phyloP scores from a whole-genome alignment of 64 coral and sea anemone species.

The Stichodactyla helianthus region DNA sequence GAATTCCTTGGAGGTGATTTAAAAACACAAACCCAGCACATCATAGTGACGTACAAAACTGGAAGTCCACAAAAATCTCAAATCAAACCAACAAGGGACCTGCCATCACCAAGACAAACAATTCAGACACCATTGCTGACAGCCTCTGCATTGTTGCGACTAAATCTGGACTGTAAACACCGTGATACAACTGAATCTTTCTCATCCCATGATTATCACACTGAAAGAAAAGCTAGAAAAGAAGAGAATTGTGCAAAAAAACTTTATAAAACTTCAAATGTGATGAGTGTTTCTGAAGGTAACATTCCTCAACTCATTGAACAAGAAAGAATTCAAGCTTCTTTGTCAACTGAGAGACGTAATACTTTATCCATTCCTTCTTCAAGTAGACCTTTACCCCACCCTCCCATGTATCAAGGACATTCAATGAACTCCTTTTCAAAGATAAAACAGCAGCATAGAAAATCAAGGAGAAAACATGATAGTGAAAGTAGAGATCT shows the following conservation, averaged over 20 bases:
- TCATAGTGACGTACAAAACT: constrained; percentile 53
- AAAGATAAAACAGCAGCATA: not conserved
- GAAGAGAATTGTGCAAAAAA: not conserved
- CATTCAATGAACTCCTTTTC: not conserved
- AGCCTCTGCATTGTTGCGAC: constrained; percentile 59
- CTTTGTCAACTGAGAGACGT: not conserved
- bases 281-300: constrained; percentile 61
- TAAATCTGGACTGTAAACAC: not conserved
- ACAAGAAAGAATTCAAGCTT: constrained; percentile 28
- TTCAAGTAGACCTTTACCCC: constrained; percentile 47
- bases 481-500: constrained; percentile 38
- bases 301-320: constrained; percentile 11
- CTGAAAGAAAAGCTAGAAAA: not conserved
- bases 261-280: not conserved
- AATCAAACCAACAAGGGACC: not conserved
- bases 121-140: constrained; percentile 49
- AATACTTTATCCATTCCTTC: not conserved
- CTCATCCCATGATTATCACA: not conserved
- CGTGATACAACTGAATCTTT: not conserved
- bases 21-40: constrained; percentile 76
- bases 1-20: constrained; percentile 94
- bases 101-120: constrained; percentile 54
- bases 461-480: constrained; percentile 40
- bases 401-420: constrained; percentile 20
- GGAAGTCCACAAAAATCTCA: not conserved